These are phyloP conservation scores for Reticulitermes lucifugus DNA, from an alignment of 2,888 invertebrate species.

Conservation along the genomic window DNA sequence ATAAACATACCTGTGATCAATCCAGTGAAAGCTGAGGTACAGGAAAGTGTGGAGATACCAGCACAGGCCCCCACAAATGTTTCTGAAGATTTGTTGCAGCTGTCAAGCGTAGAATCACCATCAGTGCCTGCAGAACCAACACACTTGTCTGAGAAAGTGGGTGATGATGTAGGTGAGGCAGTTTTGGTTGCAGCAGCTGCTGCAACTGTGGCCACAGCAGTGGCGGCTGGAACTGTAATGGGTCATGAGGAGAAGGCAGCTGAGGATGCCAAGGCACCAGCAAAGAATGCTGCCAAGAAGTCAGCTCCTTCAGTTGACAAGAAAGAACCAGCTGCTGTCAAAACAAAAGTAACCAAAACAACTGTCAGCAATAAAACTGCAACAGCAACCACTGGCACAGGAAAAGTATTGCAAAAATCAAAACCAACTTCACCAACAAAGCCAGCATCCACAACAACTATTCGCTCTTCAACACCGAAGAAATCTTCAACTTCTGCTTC, in stretches of 20 bases:
- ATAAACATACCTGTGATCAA: no score
- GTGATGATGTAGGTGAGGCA: no score
- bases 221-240: conserved; percentile 48
- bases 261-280: conserved; percentile 38
- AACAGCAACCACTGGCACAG: conserved; percentile 54
- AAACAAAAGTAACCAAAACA: conserved; percentile 55
- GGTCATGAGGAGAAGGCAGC: conserved; percentile 35
- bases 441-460: not conserved
- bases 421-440: conserved; percentile 54
- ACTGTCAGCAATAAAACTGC: conserved; percentile 54
- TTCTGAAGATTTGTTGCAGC: not conserved
- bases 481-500: conserved; percentile 44
- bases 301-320: conserved; percentile 54
- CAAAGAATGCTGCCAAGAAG: conserved; percentile 57
- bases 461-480: conserved; percentile 37
- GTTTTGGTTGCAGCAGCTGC: conserved; percentile 5
- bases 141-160: not conserved
- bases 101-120: not conserved
- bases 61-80: conserved; percentile 9
- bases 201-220: conserved; percentile 51
- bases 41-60: not conserved
- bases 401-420: conserved; percentile 50
- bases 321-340: conserved; percentile 50
- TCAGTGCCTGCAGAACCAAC: not conserved
- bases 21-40: not conserved